These are phyloP conservation scores for Agelastica alni DNA, from an alignment of 2,888 invertebrate species.

Conservation along the genomic window DNA sequence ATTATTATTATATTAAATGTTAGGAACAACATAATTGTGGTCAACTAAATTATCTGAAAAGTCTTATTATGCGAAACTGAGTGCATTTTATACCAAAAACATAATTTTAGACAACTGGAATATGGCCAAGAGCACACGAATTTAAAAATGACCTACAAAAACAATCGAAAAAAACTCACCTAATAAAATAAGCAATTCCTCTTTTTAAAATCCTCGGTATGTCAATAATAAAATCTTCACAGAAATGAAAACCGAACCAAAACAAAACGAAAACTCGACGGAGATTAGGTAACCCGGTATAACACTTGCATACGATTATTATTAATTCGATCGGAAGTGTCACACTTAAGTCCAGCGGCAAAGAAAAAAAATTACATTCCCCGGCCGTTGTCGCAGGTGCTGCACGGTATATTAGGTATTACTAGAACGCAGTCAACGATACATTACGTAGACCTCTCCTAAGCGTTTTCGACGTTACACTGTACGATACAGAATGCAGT, in stretches of 20 bases:
- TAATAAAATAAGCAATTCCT: not conserved
- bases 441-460: conserved; percentile 2
- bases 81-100: too few relatives aligned
- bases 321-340: conserved; percentile 1
- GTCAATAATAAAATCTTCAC: conserved; percentile 9
- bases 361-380: conserved; percentile 9
- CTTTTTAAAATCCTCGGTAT: conserved; percentile 4
- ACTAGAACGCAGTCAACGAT: not conserved
- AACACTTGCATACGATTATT: not conserved
- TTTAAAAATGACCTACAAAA: not conserved
- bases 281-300: conserved; percentile 7
- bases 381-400: conserved; percentile 2
- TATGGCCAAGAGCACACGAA: not conserved
- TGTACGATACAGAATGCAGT: conserved; percentile 1
- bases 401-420: too few relatives aligned
- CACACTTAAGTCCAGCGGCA: conserved; percentile 4
- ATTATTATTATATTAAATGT: too few relatives aligned
- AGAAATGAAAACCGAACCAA: not conserved
- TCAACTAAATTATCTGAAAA: too few relatives aligned
- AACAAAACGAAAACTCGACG: conserved; percentile 3
- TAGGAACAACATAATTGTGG: too few relatives aligned
- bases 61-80: too few relatives aligned
- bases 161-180: conserved; percentile 1
- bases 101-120: not conserved
- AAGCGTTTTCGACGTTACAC: not conserved